Conservation (phyloP, 2,113 vertebrate species). For the Acrocephalus kingi region DNA sequence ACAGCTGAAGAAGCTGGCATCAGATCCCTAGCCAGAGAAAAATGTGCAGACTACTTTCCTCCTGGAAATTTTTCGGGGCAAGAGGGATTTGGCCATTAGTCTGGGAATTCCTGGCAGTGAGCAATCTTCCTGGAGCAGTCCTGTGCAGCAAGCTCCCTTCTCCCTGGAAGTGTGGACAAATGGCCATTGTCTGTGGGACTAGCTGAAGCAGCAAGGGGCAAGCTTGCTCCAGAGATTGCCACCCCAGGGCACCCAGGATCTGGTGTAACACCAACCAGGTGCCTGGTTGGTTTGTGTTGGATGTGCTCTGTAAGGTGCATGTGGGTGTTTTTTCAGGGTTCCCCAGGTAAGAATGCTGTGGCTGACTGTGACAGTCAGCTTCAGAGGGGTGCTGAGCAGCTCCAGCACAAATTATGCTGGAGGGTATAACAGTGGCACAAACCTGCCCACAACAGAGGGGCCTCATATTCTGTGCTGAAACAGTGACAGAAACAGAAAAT, state of each 20-base stretch:
- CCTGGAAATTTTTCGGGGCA: background rate
- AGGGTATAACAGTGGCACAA: background rate
- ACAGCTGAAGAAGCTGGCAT: slow-evolving; percentile 3
- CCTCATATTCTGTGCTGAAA: background rate
- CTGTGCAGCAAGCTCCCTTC: background rate
- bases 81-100: background rate
- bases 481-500: background rate
- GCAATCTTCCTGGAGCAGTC: background rate
- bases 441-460: background rate
- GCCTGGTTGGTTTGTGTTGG: background rate
- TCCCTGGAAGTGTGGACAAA: background rate
- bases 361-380: background rate
- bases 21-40: background rate
- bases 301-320: background rate
- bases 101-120: background rate
- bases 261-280: background rate
- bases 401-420: background rate
- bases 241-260: rapidly evolving
- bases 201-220: background rate
- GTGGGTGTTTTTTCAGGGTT: background rate
- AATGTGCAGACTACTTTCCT: background rate
- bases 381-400: background rate
- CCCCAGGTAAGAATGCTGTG: background rate
- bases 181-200: background rate
- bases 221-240: background rate